A percentile compares a stretch with the other conserved stretches of the same genome.
phyloP scores from a whole-genome alignment of 2,113 vertebrate species.

The Syngnathus typhle region DNA sequence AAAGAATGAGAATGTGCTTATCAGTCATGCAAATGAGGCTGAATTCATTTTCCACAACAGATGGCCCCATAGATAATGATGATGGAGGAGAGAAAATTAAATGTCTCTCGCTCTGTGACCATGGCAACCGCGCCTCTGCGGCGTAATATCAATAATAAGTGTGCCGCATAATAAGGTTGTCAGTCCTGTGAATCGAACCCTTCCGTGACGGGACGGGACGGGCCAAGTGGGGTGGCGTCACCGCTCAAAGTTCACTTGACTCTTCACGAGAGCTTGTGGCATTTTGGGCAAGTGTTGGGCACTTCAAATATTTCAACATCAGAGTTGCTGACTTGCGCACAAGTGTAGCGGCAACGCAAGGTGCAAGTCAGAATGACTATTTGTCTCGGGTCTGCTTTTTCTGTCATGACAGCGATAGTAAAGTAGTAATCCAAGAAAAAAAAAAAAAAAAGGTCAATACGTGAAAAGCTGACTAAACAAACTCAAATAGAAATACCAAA shows the following conservation, averaged over 20 bases:
- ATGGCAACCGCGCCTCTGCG: slow-evolving; percentile 94
- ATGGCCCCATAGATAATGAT: slow-evolving; percentile 99
- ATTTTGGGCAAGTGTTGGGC: not conserved
- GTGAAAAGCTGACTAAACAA: not conserved
- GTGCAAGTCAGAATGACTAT: not conserved
- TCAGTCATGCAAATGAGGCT: slow-evolving; percentile 99
- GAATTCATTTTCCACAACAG: slow-evolving; percentile 99
- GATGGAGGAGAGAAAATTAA: slow-evolving; percentile 99
- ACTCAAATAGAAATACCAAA: not conserved
- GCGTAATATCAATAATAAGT: slow-evolving; percentile 99
- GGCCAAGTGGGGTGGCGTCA: slow-evolving; percentile 20
- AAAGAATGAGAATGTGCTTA: slow-evolving; percentile 99
- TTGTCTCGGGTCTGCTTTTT: not conserved
- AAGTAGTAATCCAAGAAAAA: not conserved
- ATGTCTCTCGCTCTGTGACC: slow-evolving; percentile 99
- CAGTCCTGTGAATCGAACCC: slow-evolving; percentile 96
- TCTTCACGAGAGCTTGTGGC: slow-evolving; percentile 12
- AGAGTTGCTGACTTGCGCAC: not conserved
- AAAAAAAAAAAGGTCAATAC: not conserved
- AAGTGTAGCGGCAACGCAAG: too few species aligned
- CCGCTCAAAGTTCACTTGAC: slow-evolving; percentile 46
- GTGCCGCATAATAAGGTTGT: slow-evolving; percentile 99
- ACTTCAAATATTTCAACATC: not conserved
- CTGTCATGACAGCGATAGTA: not conserved
- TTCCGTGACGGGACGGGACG: slow-evolving; percentile 59